Percentiles rank a stretch among this genome's conserved stretches.
Evolutionary conservation across 1,140 invertebrate genomes (phyloP).

Genomic region (Parapsyche elsis): DNA sequence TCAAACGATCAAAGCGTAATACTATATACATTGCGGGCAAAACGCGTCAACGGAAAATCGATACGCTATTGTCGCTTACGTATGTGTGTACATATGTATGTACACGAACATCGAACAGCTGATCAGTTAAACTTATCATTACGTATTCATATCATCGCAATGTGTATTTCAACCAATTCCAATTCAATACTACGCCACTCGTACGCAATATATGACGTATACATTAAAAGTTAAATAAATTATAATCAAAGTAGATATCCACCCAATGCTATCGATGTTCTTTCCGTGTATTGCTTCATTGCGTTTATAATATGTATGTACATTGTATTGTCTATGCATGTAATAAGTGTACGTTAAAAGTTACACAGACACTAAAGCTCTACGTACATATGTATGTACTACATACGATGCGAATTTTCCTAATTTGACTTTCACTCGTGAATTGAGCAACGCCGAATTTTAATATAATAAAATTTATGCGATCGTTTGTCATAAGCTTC

Average conservation of each 20-base stretch:
- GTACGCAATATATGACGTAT: too few species aligned
- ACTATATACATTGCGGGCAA: neutral
- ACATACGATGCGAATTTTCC: neutral
- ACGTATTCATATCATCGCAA: too few species aligned
- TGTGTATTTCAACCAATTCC: too few species aligned
- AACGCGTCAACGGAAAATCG: neutral
- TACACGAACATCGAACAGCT: neutral
- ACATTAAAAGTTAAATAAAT: neutral
- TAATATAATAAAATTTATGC: neutral
- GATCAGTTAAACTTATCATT: neutral
- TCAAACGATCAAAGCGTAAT: neutral
- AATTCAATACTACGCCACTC: too few species aligned
- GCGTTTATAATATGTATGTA: too few species aligned
- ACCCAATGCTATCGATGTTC: too few species aligned
- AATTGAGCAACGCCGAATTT: neutral
- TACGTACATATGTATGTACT: too few species aligned
- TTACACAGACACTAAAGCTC: neutral
- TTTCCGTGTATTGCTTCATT: too few species aligned
- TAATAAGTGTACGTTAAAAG: too few species aligned
- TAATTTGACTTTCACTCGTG: neutral
- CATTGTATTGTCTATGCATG: too few species aligned
- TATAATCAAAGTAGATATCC: neutral
- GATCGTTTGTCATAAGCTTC: constrained; percentile 1
- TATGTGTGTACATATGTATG: neutral
- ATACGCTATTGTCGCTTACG: neutral